phyloP scores from a whole-genome alignment of 2,888 invertebrate genomes.

The Netelia melanura region DNA sequence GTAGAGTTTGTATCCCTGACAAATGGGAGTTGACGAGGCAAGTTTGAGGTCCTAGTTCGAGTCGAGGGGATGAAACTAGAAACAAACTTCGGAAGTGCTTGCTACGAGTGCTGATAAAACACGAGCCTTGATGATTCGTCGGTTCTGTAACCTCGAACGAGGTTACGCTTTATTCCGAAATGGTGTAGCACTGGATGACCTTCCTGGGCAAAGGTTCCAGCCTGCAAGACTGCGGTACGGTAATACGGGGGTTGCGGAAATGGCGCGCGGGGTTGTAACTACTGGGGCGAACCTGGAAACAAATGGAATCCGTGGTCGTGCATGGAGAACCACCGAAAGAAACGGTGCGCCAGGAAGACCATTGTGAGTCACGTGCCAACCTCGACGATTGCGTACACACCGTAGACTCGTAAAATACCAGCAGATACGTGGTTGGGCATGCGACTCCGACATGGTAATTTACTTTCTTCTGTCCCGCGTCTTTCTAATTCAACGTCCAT shows the following conservation, averaged over 20 bases:
- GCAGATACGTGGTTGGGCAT: slow-evolving; percentile 37
- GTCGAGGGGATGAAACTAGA: slow-evolving; percentile 5
- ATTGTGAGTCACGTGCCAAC: slow-evolving; percentile 42
- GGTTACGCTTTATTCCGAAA: slow-evolving; percentile 31
- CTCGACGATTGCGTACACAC: slow-evolving; percentile 2
- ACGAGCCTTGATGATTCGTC: slow-evolving; percentile 41
- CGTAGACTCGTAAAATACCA: slow-evolving; percentile 52
- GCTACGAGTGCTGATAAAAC: slow-evolving; percentile 53
- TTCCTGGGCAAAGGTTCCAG: slow-evolving; percentile 43
- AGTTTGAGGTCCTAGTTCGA: slow-evolving; percentile 38
- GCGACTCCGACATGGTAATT: slow-evolving; percentile 63
- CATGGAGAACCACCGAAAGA: slow-evolving; percentile 61
- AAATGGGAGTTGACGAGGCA: slow-evolving; percentile 56
- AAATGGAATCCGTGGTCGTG: slow-evolving; percentile 60
- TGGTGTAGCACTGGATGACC: slow-evolving; percentile 43
- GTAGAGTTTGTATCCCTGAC: slow-evolving; percentile 33
- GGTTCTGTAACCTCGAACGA: slow-evolving; percentile 25
- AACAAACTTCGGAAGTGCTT: slow-evolving; percentile 15
- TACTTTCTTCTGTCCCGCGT: slow-evolving; percentile 38
- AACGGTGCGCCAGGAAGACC: slow-evolving; percentile 56
- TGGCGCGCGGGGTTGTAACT: slow-evolving; percentile 56
- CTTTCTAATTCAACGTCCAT: slow-evolving; percentile 6
- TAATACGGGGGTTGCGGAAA: slow-evolving; percentile 20
- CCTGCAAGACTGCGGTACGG: slow-evolving; percentile 20
- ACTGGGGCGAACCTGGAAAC: slow-evolving; percentile 62